These are phyloP conservation scores for Drosophila recens DNA, from an alignment of 2,888 invertebrate species.

Conservation along the genomic window DNA sequence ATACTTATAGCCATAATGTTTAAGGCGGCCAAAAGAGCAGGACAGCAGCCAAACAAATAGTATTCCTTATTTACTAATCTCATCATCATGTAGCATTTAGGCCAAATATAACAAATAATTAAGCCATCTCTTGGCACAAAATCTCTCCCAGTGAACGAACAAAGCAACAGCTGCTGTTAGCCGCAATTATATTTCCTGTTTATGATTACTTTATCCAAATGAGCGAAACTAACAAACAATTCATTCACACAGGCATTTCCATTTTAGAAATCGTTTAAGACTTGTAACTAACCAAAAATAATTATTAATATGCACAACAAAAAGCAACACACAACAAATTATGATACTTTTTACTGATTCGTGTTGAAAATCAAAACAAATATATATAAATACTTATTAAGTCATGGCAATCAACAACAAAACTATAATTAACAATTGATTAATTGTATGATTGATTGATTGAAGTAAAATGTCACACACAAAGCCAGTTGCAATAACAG, in stretches of 20 bases:
- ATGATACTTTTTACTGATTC: constrained; percentile 32
- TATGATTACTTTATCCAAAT: constrained; percentile 15
- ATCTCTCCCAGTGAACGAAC: constrained; percentile 69
- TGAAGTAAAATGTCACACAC: constrained; percentile 16
- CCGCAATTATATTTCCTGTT: constrained; percentile 26
- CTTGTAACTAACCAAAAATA: constrained; percentile 82
- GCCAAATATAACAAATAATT: constrained; percentile 56
- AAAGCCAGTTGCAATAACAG: constrained; percentile 16
- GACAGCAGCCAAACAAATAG: constrained; percentile 60
- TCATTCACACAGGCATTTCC: constrained; percentile 63
- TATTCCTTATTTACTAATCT: constrained; percentile 62
- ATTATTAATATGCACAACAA: constrained; percentile 61
- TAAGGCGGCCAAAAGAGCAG: constrained; percentile 47
- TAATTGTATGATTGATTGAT: constrained; percentile 16
- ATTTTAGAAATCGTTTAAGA: constrained; percentile 73
- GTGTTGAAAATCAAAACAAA: constrained; percentile 46
- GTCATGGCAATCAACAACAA: constrained; percentile 22
- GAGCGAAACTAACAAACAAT: constrained; percentile 61
- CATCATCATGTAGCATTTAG: constrained; percentile 60
- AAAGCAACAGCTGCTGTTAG: constrained; percentile 62
- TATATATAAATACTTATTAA: constrained; percentile 4
- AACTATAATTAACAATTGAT: constrained; percentile 15
- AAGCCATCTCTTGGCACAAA: constrained; percentile 46
- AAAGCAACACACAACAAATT: constrained; percentile 27
- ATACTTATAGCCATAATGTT: constrained; percentile 64